phyloP scores from a whole-genome alignment of 2,797 vertebrate species.

The Staurois parvus region DNA sequence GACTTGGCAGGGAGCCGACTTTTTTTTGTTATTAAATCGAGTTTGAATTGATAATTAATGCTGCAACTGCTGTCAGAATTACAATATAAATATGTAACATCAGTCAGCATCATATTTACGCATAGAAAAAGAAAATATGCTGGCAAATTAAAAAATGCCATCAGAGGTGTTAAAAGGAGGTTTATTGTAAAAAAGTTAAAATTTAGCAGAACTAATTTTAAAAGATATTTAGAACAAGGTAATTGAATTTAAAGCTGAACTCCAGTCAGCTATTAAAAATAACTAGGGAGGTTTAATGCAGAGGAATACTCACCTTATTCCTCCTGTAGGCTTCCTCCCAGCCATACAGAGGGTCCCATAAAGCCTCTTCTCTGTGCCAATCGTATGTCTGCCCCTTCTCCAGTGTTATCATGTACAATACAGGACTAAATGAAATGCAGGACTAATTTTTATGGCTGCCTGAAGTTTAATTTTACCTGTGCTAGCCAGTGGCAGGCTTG shows the following conservation, averaged over 20 bases:
- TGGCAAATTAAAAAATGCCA: constrained; percentile 48
- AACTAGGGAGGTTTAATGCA: too few species aligned
- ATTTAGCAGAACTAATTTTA: neutral
- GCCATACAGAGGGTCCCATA: neutral
- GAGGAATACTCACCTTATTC: neutral
- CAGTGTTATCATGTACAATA: neutral
- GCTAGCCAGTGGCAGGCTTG: too few species aligned
- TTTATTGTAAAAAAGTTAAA: neutral
- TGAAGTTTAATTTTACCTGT: too few species aligned
- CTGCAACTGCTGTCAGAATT: constrained; percentile 63
- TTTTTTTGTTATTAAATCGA: constrained; percentile 65
- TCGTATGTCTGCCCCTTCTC: neutral
- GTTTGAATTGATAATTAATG: constrained; percentile 67
- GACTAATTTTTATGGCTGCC: neutral
- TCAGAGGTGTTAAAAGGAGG: constrained; percentile 56
- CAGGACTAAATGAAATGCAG: neutral
- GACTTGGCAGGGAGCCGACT: constrained; percentile 68
- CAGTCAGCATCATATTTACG: constrained; percentile 63
- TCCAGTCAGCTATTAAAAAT: too few species aligned
- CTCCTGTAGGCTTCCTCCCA: neutral
- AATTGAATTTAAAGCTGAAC: too few species aligned
- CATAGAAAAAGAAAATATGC: constrained; percentile 48
- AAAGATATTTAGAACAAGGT: neutral
- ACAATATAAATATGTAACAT: constrained; percentile 70
- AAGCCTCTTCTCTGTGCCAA: neutral